Conservation (phyloP, 2,113 vertebrate species). For the Gymnarchus niloticus region DNA sequence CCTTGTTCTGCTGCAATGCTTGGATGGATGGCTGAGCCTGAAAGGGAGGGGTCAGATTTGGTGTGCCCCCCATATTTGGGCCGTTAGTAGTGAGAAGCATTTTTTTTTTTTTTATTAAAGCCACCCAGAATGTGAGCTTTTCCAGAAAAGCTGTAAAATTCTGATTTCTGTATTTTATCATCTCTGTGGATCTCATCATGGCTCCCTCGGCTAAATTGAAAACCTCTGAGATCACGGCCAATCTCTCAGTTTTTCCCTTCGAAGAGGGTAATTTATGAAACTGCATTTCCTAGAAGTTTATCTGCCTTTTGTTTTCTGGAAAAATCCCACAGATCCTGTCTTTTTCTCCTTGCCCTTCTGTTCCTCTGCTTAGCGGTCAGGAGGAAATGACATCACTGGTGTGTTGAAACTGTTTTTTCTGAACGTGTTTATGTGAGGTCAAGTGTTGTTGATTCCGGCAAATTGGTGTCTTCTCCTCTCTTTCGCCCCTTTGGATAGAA, state of each 20-base stretch:
- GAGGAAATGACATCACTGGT: constrained; percentile 10
- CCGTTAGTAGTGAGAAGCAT: constrained; percentile 38
- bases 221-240: too few relatives aligned
- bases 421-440: background rate
- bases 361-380: background rate
- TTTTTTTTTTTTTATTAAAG: constrained; percentile 45
- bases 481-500: background rate
- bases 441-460: background rate
- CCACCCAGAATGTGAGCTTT: background rate
- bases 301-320: background rate
- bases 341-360: background rate
- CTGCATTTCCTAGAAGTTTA: background rate
- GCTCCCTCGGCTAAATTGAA: background rate
- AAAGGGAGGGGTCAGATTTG: constrained; percentile 67
- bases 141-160: background rate
- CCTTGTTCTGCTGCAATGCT: constrained; percentile 43
- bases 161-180: background rate
- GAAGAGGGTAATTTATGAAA: background rate
- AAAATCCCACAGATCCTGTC: background rate
- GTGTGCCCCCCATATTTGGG: constrained; percentile 52
- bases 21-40: constrained; percentile 63
- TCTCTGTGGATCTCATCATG: background rate
- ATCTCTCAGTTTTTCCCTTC: background rate
- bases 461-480: constrained; percentile 8
- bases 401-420: background rate